Percentiles rank a stretch among this genome's conserved stretches.
Conservation (phyloP, 2,797 vertebrate species). For the Oryzias dopingdopingensis region DNA sequence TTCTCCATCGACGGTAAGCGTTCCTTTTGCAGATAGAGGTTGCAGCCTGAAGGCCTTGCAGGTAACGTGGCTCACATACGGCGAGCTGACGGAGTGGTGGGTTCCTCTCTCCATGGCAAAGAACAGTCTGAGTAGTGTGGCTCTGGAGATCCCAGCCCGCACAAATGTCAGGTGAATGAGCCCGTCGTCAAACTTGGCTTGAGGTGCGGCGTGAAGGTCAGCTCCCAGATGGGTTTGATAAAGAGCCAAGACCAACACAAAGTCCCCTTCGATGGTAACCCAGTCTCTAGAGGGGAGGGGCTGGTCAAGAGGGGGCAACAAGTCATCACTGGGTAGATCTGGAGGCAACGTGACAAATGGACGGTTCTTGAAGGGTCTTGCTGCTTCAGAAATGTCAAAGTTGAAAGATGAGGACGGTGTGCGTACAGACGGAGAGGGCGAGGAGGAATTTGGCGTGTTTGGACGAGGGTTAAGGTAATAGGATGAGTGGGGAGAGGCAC, state of each 20-base stretch:
- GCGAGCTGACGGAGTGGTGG: conserved; percentile 82
- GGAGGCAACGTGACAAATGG: conserved; percentile 53
- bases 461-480: conserved; percentile 74
- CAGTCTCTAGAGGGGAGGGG: conserved; percentile 86
- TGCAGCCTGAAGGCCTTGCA: conserved; percentile 89
- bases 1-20: conserved; percentile 91
- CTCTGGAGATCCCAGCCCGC: conserved; percentile 85
- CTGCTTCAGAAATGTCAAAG: conserved; percentile 76
- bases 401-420: conserved; percentile 75
- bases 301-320: conserved; percentile 84
- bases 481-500: conserved; percentile 74
- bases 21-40: conserved; percentile 84
- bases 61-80: conserved; percentile 82
- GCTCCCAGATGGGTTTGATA: conserved; percentile 88
- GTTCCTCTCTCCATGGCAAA: conserved; percentile 88
- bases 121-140: conserved; percentile 85
- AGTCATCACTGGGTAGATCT: conserved; percentile 72
- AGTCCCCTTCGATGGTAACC: conserved; percentile 88
- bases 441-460: conserved; percentile 74
- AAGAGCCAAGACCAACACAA: conserved; percentile 87
- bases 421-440: conserved; percentile 64
- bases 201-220: conserved; percentile 85
- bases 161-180: conserved; percentile 89
- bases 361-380: conserved; percentile 62
- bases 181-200: conserved; percentile 85